These are phyloP conservation scores for Odocoileus hemionus DNA, from an alignment of 2,113 vertebrate genomes.

Conservation along the genomic window DNA sequence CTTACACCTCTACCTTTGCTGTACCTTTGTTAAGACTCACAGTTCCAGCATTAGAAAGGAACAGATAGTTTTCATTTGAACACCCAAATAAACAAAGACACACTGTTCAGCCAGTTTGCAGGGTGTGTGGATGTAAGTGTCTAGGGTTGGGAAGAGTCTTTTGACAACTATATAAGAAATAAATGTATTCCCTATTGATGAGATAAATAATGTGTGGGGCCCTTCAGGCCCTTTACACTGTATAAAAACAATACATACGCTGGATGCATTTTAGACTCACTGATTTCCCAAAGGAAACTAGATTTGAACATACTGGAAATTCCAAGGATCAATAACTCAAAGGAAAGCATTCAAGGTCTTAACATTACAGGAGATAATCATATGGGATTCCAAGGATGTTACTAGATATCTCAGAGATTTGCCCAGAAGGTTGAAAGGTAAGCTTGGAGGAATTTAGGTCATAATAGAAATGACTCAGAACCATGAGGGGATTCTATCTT, in stretches of 20 bases:
- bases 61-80: neutral
- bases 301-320: constrained; percentile 35
- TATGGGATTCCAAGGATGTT: constrained; percentile 25
- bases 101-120: neutral
- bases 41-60: neutral
- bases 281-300: constrained; percentile 19
- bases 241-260: neutral
- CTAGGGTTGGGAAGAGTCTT: neutral
- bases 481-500: neutral
- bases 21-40: constrained; percentile 34
- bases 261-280: constrained; percentile 9
- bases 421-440: constrained; percentile 28
- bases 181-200: constrained; percentile 6
- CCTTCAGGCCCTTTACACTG: neutral
- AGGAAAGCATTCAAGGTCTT: constrained; percentile 27
- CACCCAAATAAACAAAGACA: constrained; percentile 37
- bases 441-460: constrained; percentile 36
- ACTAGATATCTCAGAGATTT: constrained; percentile 18
- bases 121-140: neutral
- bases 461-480: constrained; percentile 45
- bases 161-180: constrained; percentile 39
- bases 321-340: constrained; percentile 32
- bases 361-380: constrained; percentile 37
- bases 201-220: neutral
- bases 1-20: neutral